Evolutionary conservation across 1,140 invertebrate species (phyloP), one percentile per base, ranked within the genome.

Genomic region (Megathymus violae): DNA sequence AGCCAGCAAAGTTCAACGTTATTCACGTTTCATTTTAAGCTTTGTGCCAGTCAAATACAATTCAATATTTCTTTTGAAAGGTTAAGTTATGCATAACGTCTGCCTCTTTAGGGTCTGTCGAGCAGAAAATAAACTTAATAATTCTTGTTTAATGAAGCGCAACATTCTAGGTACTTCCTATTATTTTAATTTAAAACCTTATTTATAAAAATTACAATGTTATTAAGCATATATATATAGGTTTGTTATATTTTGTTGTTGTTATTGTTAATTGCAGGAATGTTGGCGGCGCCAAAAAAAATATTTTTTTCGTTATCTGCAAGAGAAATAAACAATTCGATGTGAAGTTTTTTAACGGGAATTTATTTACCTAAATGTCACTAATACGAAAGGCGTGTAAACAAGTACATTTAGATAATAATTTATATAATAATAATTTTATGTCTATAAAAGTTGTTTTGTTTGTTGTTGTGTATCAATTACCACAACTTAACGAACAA

Each of bases 131-230:
- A 9, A 54, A 54, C 19, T 41, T 36, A 40, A 13, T 41, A 54
- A 41, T 40, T 22, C 36, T 54, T 41, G 50, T 54, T 54, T 41
- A 54, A 54, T 54, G 50, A 54, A 54, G 36, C 50, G 19, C n/a
- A 15, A 17, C 36, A 41, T 52, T 22, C 34, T n/a, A n/a, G n/a
- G n/a, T 52, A 40, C 34, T n/a, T 46, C 25, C n/a, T 25, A 27
- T 41, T 52, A 31, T 31, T 31, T 31, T n/a, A n/a, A n/a, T 31
- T 6, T 25, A 4, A 31, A 1, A 31, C 9, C 27, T 1, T 31
- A 7, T 31, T 31, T 3, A 31, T 31, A 31, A 31, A 31, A 31
- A 31, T 31, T 7, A 31, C 27, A 31, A 4, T 31, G 27, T 31
- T 31, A 7, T 31, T 31, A 9, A 7, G 4, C 9, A 9, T 31